Conservation (phyloP, 2,888 invertebrate species). For the Callimorpha dominula region DNA sequence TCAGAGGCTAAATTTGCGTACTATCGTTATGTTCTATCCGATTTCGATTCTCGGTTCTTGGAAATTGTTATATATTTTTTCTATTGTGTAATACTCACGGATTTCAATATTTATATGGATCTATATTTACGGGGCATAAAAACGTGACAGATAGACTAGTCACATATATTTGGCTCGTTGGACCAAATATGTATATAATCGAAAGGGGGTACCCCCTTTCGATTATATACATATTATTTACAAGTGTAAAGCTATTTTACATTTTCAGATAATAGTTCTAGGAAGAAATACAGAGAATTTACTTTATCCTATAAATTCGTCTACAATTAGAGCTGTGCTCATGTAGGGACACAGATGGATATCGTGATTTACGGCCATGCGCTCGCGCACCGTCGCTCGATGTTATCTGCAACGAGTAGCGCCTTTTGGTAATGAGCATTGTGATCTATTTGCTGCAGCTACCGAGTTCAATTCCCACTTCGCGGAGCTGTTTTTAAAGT, state of each 20-base stretch:
- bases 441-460: constrained; percentile 53
- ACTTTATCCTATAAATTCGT: constrained; percentile 54
- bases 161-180: not conserved
- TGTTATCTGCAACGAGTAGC: constrained; percentile 61
- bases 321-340: constrained; percentile 77
- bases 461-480: constrained; percentile 34
- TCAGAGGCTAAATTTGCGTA: no score
- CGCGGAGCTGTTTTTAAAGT: not conserved
- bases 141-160: not conserved
- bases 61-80: no score
- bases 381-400: constrained; percentile 58
- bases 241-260: not conserved
- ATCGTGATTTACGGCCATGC: constrained; percentile 77
- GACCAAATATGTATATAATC: not conserved
- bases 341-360: constrained; percentile 73
- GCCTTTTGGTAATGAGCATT: constrained; percentile 73
- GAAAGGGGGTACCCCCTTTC: no score
- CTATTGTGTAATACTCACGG: no score
- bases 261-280: not conserved
- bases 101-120: no score
- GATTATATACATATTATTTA: not conserved
- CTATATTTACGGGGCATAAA: no score
- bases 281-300: constrained; percentile 20
- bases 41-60: no score
- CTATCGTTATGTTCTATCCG: no score